Base-by-base conservation (phyloP, 1,140 invertebrate genomes). In the Drosophila quadrilineata region DNA sequence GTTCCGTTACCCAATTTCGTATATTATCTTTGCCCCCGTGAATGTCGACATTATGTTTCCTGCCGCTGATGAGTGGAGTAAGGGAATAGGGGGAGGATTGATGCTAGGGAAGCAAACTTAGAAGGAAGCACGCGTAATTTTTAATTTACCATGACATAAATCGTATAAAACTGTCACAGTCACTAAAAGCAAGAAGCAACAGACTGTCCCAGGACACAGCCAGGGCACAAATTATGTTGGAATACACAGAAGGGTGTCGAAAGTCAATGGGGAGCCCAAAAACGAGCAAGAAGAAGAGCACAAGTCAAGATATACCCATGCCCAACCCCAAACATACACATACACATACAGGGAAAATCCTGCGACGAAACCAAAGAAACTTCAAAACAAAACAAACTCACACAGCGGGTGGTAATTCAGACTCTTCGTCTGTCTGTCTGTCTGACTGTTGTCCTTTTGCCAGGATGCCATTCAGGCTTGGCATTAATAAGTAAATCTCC, bases 151-250 rank as follows among this genome's bases (percentile, higher is more conserved):
- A 75, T 84, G 79, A 79, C 79, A 84, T 84, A 84, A 84, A 84
- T 84, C 79, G 79, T 85, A 84, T 84, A 84, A 84, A 84, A 85
- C 79, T 84, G 79, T 84, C 74, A 84, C 73, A 84, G 74, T 84
- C 79, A 85, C 79, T 84, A 85, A 84, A 85, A 84, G 79, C 77
- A 69, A 64, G 58, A 56, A 73, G 77, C 79, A 84, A 84, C 77
- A 85, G 79, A 70, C 77, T 49, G 60, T 54, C 58, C 46, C 46
- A 53, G 19, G 21, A 41, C 28, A 59, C 24, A 21, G 50, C 16
- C 36, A 41, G 63, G 64, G 69, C 73, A 73, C 65, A 84, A 84
- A 85, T 85, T 71, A 77, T 84, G 73, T 84, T 45, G 49, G 50
- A 65, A 77, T 68, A 60, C 69, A 74, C 62, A 67, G 71, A 82